Evolutionary conservation across 1,140 invertebrate species (phyloP), one percentile per base, ranked within the genome.

Genomic region (Nilaparvata lugens): DNA sequence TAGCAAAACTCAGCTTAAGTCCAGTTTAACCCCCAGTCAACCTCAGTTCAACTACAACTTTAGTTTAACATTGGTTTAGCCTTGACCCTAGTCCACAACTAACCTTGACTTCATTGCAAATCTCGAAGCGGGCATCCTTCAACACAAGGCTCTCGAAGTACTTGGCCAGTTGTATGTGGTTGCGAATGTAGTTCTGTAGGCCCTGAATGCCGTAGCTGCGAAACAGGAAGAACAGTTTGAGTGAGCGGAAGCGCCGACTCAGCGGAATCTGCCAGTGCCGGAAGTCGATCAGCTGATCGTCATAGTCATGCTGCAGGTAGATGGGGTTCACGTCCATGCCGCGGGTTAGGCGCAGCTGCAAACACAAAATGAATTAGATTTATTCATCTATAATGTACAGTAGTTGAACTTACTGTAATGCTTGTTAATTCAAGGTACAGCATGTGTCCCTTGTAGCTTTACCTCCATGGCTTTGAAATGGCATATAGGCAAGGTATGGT

Each of bases 261-360:
- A 96, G 71, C 0, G 93, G 90, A 57, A 96, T 92, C 2, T 91
- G 89, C 88, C 93, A 96, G 71, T 96, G 91, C 68, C 81, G 77
- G 67, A 93, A 92, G 69, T 95, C 93, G 42, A 91, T 88, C 2
- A 89, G 84, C 67, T 85, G 81, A 53, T 85, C 83, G 11, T 82
- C 84, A 66, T 86, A 85, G 52, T 72, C 73, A 69, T 97, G 93
- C 64, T 93, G 86, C 1, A 97, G 77, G 68, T 97, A 97, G 0
- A 97, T 72, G 0, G 94, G 94, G 76, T 97, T 91, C 0, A 99
- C 97, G 7, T 95, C 89, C 58, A 95, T 73, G 1, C 91, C 90
- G 65, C 88, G 84, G 0, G 90, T 93, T 59, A 95, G 73, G 64
- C 84, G 31, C 4, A 35, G 31, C 31, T 35, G n/a, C n/a, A n/a